Conservation (phyloP, 2,113 vertebrate genomes). For the Formicarius rufipectus region DNA sequence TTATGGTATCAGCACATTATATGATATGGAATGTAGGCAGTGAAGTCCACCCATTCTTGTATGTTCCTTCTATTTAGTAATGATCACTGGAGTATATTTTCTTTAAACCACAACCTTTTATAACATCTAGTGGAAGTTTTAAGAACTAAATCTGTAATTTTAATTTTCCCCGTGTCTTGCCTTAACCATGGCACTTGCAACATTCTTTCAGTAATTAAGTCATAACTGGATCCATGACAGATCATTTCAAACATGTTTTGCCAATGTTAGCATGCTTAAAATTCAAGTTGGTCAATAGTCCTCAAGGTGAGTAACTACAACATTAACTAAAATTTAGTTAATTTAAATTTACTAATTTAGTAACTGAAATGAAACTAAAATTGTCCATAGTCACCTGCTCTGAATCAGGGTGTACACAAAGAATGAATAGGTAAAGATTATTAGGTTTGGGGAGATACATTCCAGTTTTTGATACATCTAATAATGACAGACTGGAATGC, state of each 20-base stretch:
- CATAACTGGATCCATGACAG: background rate
- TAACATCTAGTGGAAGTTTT: background rate
- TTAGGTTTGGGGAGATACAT: background rate
- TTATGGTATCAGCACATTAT: background rate
- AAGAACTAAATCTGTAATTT: background rate
- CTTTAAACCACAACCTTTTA: background rate
- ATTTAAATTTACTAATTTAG: no score
- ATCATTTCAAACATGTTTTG: background rate
- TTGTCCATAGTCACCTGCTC: background rate
- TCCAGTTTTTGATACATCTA: background rate
- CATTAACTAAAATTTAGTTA: background rate
- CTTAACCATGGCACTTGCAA: background rate
- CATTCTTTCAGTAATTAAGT: background rate
- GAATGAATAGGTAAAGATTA: background rate
- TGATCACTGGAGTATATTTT: background rate
- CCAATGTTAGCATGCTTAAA: background rate
- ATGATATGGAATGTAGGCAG: background rate
- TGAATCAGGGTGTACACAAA: fast-evolving
- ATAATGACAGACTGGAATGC: background rate
- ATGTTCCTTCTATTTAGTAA: background rate
- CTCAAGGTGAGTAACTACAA: background rate
- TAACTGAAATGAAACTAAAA: no score
- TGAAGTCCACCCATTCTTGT: background rate
- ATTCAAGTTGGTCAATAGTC: background rate
- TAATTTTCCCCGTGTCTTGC: background rate